phyloP scores from a whole-genome alignment of 2,888 invertebrate genomes.

The Drosophila anceps region DNA sequence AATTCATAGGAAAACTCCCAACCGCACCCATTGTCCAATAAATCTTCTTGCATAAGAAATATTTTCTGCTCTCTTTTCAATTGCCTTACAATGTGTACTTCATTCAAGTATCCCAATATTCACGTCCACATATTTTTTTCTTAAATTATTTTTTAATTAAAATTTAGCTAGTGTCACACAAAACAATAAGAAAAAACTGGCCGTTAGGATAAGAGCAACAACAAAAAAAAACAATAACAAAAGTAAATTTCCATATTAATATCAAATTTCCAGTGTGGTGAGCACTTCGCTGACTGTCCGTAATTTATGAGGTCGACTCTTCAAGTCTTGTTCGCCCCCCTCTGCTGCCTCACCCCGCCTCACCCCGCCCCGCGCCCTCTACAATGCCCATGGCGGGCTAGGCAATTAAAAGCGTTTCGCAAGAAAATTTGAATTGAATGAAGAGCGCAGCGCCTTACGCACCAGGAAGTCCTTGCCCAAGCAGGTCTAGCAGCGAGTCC shows the following conservation, averaged over 20 bases:
- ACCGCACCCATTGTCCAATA: rapidly evolving
- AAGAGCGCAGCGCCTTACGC: conserved; percentile 73
- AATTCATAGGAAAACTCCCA: background rate
- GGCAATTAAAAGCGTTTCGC: conserved; percentile 74
- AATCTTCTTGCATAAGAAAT: background rate
- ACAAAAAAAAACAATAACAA: conserved; percentile 39
- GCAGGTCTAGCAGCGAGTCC: conserved; percentile 60
- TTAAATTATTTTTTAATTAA: conserved; percentile 71
- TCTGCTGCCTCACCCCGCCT: background rate
- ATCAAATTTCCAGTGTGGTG: conserved; percentile 64
- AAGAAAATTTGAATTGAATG: conserved; percentile 80
- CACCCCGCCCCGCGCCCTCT: background rate
- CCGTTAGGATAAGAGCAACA: conserved; percentile 33
- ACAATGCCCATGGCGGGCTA: conserved; percentile 22
- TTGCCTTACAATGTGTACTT: background rate
- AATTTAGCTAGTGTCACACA: conserved; percentile 47
- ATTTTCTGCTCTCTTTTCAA: background rate
- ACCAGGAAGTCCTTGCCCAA: conserved; percentile 76
- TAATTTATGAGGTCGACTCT: conserved; percentile 65
- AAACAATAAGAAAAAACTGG: conserved; percentile 8
- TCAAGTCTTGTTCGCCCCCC: conserved; percentile 3
- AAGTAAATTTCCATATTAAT: conserved; percentile 68
- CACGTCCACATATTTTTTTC: conserved; percentile 17
- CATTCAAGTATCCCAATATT: conserved; percentile 3
- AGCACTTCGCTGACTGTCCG: conserved; percentile 54